Evolutionary conservation across 2,113 vertebrate species (phyloP).

Genomic region (Seriola dumerili): DNA sequence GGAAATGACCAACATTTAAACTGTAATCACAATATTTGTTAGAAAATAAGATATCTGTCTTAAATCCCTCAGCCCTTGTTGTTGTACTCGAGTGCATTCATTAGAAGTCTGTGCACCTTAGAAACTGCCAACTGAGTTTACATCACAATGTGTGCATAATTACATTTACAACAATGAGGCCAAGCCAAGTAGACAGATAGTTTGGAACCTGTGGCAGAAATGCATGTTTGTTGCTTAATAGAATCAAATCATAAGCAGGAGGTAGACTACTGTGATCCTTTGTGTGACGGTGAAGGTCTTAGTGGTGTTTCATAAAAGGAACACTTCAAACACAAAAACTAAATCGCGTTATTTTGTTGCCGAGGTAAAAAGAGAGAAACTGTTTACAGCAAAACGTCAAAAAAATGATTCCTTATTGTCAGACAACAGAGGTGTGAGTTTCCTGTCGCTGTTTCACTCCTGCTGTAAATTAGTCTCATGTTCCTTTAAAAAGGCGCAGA

Average conservation of each 20-base stretch:
- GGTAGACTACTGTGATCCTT: neutral
- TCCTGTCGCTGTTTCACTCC: slow-evolving; percentile 41
- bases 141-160: neutral
- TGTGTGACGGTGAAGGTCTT: neutral
- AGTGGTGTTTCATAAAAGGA: no score
- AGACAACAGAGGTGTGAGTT: slow-evolving; percentile 23
- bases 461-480: slow-evolving; percentile 60
- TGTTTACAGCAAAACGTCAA: neutral
- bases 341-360: neutral
- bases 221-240: neutral
- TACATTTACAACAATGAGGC: neutral
- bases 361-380: neutral
- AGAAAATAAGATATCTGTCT: no score
- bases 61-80: no score
- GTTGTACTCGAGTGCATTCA: no score
- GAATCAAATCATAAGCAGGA: neutral
- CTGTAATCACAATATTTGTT: no score
- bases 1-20: no score
- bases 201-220: neutral
- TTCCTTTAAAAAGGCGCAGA: slow-evolving; percentile 88
- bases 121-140: no score
- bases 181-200: neutral
- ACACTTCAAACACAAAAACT: neutral
- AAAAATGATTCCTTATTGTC: neutral
- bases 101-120: no score